Evolutionary conservation across 2,113 vertebrate species (phyloP).

Genomic region (Oceanites oceanicus): DNA sequence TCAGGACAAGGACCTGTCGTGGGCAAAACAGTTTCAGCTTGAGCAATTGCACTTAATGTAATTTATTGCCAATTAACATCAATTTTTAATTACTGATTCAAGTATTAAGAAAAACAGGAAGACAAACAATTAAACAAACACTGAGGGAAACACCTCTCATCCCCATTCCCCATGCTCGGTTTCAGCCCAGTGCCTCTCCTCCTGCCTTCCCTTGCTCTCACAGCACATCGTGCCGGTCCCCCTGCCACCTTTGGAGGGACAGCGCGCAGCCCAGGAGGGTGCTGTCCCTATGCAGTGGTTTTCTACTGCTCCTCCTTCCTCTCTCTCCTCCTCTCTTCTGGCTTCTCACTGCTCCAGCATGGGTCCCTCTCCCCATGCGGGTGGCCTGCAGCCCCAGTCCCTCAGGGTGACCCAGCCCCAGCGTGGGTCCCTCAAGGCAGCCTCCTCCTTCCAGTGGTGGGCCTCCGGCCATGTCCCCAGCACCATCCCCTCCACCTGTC

Average conservation of each 20-base stretch:
- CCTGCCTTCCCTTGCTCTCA: neutral
- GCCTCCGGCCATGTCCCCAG: fast-evolving
- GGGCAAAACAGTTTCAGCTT: neutral
- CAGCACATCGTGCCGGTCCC: fast-evolving
- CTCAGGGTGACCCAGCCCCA: neutral
- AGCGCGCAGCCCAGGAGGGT: neutral
- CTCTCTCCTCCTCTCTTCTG: neutral
- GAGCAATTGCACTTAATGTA: neutral
- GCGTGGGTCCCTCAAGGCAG: fast-evolving
- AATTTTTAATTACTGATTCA: neutral
- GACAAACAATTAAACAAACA: neutral
- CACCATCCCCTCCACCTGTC: neutral
- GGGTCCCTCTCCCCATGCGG: fast-evolving
- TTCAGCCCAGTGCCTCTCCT: neutral
- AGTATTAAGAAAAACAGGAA: neutral
- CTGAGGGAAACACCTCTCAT: neutral
- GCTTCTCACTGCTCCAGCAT: neutral
- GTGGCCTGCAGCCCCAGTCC: neutral
- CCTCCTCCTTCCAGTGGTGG: neutral
- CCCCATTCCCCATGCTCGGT: fast-evolving
- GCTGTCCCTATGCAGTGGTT: fast-evolving
- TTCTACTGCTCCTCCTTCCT: neutral
- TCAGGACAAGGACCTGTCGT: neutral
- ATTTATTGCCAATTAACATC: neutral
- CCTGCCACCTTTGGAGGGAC: neutral